Evolutionary conservation across 2,888 invertebrate genomes (phyloP).

Genomic region (Subacronicta megacephala): DNA sequence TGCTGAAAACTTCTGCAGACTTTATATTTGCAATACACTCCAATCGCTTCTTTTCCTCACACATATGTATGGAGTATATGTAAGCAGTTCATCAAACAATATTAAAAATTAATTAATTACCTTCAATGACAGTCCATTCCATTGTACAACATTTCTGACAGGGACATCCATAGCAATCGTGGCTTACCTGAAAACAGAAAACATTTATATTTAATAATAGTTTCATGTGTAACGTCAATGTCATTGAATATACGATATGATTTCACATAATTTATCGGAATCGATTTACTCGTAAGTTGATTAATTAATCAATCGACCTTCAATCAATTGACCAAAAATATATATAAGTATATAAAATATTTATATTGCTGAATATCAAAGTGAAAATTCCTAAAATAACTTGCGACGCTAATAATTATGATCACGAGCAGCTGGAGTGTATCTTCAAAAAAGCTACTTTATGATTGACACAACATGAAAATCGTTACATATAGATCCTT

Average conservation of each 20-base stretch:
- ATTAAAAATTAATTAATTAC: neutral
- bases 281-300: too few relatives aligned
- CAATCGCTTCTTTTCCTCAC: constrained; percentile 25
- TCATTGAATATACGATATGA: too few relatives aligned
- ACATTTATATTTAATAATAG: too few relatives aligned
- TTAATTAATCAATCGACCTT: too few relatives aligned
- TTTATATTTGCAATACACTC: constrained; percentile 33
- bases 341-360: too few relatives aligned
- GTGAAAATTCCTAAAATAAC: neutral
- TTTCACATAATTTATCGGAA: too few relatives aligned
- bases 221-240: too few relatives aligned
- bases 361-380: neutral
- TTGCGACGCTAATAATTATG: neutral
- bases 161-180: constrained; percentile 1
- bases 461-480: constrained; percentile 25
- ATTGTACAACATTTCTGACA: constrained; percentile 10
- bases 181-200: too few relatives aligned
- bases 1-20: constrained; percentile 33
- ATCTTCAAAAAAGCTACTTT: constrained; percentile 7
- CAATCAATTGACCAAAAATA: too few relatives aligned
- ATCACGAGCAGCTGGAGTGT: constrained; percentile 1
- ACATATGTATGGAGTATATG: constrained; percentile 12
- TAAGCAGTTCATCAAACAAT: neutral
- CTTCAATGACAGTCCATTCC: constrained; percentile 5
- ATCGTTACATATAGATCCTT: constrained; percentile 11